phyloP scores from a whole-genome alignment of 2,113 vertebrate species.

The Electrona antarctica region DNA sequence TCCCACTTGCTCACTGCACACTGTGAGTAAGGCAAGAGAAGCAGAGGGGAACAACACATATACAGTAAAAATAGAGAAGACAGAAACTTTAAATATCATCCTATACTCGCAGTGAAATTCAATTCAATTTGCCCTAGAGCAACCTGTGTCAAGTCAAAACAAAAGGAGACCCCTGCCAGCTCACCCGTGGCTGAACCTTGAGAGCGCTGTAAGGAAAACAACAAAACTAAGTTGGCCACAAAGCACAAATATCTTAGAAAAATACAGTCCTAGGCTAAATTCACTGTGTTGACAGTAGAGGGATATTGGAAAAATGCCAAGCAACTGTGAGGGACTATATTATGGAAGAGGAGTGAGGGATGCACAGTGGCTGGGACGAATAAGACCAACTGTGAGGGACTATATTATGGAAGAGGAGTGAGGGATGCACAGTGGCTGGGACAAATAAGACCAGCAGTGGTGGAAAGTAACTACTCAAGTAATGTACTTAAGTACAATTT shows the following conservation, averaged over 20 bases:
- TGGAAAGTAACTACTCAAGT: too few relatives aligned
- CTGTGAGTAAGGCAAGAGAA: slow-evolving; percentile 19
- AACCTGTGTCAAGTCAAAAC: background rate
- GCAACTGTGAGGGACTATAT: slow-evolving; percentile 28
- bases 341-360: background rate
- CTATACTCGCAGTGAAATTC: background rate
- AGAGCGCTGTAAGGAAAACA: background rate
- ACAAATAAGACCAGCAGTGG: slow-evolving; percentile 30
- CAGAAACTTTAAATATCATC: slow-evolving; percentile 14
- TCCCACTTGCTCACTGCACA: slow-evolving; percentile 4
- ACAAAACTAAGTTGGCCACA: background rate
- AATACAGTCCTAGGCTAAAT: background rate
- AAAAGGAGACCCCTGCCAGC: background rate
- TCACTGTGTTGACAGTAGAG: background rate
- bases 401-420: background rate
- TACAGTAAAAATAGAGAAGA: slow-evolving; percentile 21
- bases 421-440: slow-evolving; percentile 16
- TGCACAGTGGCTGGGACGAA: slow-evolving; percentile 40
- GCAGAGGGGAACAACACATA: too few relatives aligned
- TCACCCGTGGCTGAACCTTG: slow-evolving; percentile 6
- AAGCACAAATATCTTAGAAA: background rate
- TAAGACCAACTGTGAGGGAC: slow-evolving; percentile 15
- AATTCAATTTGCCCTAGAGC: background rate
- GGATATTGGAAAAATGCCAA: background rate
- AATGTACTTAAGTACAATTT: too few relatives aligned